Base-by-base conservation (phyloP, 2,888 invertebrate species). In the Cataglyphis livida region DNA sequence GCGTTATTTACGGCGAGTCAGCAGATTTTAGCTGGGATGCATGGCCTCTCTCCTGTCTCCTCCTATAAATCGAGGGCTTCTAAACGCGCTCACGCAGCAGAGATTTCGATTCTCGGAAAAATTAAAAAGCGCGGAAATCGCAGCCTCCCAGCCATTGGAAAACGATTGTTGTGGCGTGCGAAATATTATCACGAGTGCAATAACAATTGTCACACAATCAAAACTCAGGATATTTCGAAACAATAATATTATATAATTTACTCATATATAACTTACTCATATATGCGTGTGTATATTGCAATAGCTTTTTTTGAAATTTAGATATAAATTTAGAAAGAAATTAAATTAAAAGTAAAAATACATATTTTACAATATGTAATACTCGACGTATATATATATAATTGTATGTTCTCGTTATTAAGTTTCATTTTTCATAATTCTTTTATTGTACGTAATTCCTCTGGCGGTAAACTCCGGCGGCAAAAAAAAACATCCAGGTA, bases 41-140 rank as follows among this genome's bases (percentile, higher is more conserved):
- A 79, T 73, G 44, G 78, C 78, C 66, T n/a, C 70, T 59, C 78
- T 78, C 57, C 78, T 59, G 71, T 78, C 73, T 71, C 73, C 57
- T 59, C 78, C 78, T 79, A 79, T 79, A 79, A 79, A 79, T 79
- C 59, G 78, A 71, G 32, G 35, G 59, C 78, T 79, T 79, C 73
- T 71, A 71, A 79, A 79, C 59, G 78, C 78, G 78, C 78, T 79
- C 78, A 79, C 78, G 78, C 78, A 79, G 78, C 78, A 79, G 73
- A 79, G 78, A 79, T 79, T 79, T 79, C 78, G 44, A 41, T 54
- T 76, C 73, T 71, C 78, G 59, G 44, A 79, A 79, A 71, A 71
- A 79, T 71, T 71, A 59, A 79, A 76, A 71, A 41, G 32, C 38
- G 28, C 78, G 41, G 57, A 57, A 59, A 73, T 71, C 35, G 73